phyloP scores from a whole-genome alignment of 2,113 vertebrate genomes.

The Pangasianodon gigas region DNA sequence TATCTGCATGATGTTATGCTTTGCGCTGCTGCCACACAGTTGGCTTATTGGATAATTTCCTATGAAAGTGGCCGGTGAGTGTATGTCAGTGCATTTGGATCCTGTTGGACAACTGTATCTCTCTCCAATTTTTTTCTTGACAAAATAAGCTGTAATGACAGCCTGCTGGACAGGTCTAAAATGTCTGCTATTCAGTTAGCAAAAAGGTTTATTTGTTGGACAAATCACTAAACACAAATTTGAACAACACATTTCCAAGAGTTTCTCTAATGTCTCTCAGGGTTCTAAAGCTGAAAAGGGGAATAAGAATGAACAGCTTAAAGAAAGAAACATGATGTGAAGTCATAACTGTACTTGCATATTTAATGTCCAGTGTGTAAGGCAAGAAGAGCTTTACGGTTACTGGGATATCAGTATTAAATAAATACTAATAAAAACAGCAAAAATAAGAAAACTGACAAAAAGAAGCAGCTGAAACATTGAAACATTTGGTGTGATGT shows the following conservation, averaged over 20 bases:
- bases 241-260: slow-evolving; percentile 25
- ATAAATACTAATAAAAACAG: not conserved
- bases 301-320: not conserved
- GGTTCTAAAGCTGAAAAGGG: slow-evolving; percentile 33
- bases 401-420: slow-evolving; percentile 15
- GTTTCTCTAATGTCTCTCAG: slow-evolving; percentile 42
- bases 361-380: not conserved
- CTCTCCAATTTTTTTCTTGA: not conserved
- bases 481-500: not conserved
- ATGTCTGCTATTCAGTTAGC: slow-evolving; percentile 19
- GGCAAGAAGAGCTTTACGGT: slow-evolving; percentile 3
- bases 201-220: not conserved
- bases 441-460: not conserved
- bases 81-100: not conserved
- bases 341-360: slow-evolving; percentile 25
- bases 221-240: not conserved
- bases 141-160: slow-evolving; percentile 20
- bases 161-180: slow-evolving; percentile 48
- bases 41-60: not conserved
- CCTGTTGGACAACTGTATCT: not conserved
- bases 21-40: not conserved
- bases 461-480: not conserved
- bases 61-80: not conserved
- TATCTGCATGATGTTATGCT: not conserved
- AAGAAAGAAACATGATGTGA: not conserved